Evolutionary conservation across 2,888 invertebrate genomes (phyloP), one percentile per base, ranked within the genome.

Genomic region (Falcaria lacertinaria): DNA sequence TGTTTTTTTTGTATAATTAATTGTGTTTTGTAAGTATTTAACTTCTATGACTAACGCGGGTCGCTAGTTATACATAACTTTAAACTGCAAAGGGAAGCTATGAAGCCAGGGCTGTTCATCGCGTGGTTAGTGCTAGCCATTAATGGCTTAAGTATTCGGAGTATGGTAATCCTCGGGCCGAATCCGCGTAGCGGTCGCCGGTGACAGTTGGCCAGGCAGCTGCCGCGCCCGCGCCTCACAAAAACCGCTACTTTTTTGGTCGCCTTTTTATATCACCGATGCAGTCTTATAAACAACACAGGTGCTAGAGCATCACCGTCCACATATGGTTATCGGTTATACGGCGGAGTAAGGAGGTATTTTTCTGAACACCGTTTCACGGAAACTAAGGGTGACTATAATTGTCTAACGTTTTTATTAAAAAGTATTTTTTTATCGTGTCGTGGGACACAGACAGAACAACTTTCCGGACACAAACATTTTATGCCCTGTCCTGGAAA

Each of bases 281-380:
- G 80, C 82, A 85, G 81, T 85, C 85, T 82, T 86, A 85, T 85
- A 89, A 85, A 86, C 86, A 86, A 89, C 88, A 89, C 88, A 89
- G 88, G 88, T 89, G 88, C 87, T 78, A 64, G 70, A 74, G 79
- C 79, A 82, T 83, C 80, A 80, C 80, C 77, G 67, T 83, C 81
- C 80, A 81, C 88, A 86, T 87, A 87, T 87, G 87, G 86, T 81
- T 85, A 82, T 84, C 77, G 75, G 64, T 68, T 76, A 74, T 74
- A 69, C 67, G 68, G 64, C 64, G 67, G 67, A 66, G 63, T 61
- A 69, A 11, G 3, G 7, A 76, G 69, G 69, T 61, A 64, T 66
- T 79, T 82, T 83, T 81, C 80, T 80, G 75, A 64, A 60, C 64
- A 60, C 56, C 60, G 60, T 60, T 69, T 68, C 62, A 71, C 69